phyloP scores from a whole-genome alignment of 2,888 invertebrate genomes.

The Eristalinus sepulchralis region DNA sequence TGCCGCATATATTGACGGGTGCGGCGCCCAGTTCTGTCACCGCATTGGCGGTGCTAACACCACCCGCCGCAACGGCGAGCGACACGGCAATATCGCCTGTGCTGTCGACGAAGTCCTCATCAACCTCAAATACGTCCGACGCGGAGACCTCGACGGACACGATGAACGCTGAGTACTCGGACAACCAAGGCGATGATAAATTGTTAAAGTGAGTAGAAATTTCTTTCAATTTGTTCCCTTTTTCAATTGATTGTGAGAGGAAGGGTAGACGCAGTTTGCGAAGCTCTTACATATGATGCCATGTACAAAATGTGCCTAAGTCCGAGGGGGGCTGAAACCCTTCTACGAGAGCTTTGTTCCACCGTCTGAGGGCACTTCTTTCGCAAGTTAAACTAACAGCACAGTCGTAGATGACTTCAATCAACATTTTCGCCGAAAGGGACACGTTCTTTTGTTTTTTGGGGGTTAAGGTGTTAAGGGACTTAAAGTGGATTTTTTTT shows the following conservation, averaged over 20 bases:
- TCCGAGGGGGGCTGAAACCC: too few relatives aligned
- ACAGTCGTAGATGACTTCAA: too few relatives aligned
- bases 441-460: too few relatives aligned
- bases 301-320: too few relatives aligned
- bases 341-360: too few relatives aligned
- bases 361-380: too few relatives aligned
- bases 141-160: constrained; percentile 61
- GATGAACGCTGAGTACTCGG: constrained; percentile 59
- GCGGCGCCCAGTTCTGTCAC: constrained; percentile 32
- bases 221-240: not conserved
- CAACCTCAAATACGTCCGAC: constrained; percentile 53
- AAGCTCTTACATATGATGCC: too few relatives aligned
- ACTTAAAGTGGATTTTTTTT: too few relatives aligned
- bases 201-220: constrained; percentile 60
- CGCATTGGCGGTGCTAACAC: constrained; percentile 48
- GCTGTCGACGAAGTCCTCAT: constrained; percentile 59
- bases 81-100: constrained; percentile 65
- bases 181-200: constrained; percentile 66
- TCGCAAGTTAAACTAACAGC: too few relatives aligned
- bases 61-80: constrained; percentile 17
- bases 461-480: too few relatives aligned
- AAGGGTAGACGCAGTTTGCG: too few relatives aligned
- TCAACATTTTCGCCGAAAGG: too few relatives aligned
- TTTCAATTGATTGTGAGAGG: not conserved
- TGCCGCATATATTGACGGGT: constrained; percentile 43